Evolutionary conservation across 2,888 invertebrate species (phyloP), one percentile per base, ranked within the genome.

Genomic region (Dynastes tityus): DNA sequence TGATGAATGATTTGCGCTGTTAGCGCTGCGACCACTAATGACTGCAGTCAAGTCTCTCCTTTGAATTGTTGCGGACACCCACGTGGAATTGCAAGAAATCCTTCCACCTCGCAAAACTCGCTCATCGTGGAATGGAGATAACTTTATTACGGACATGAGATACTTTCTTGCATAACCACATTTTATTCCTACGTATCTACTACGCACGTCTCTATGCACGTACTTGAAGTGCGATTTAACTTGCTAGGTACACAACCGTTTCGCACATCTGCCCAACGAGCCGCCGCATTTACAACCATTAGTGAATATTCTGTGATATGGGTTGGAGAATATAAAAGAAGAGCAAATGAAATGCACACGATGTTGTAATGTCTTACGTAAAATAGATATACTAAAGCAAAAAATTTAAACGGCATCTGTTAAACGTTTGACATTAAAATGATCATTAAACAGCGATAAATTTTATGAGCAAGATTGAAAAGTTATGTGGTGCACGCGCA

Each of bases 61-160:
- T 76, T 79, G 73, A 77, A 81, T 81, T 80, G 80, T 80, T 71
- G 70, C 61, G 79, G 73, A 80, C 81, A 81, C 81, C 81, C 80
- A 81, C 81, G 81, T 79, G 76, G 79, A 76, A 65, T 32, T 73
- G 73, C 79, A 61, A 71, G 77, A 75, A 61, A 77, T 74, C 65
- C 76, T 76, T 74, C 64, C 32, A 64, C 49, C 67, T 70, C 68
- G 40, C 63, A 58, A 73, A 63, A 51, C 67, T 64, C 73, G 51
- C 49, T 51, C 27, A 58, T 58, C 58, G 58, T 32, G 29, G 79
- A 74, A 78, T 75, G 79, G 78, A 77, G 80, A 81, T 80, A 81
- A 80, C 81, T 81, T 81, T 80, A 80, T 81, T 81, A 78, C 79
- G 29, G 68, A 74, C 73, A 53, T 76, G 75, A 61, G 49, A 78